Conservation (phyloP, 2,113 vertebrate species). For the Sinocyclocheilus maitianheensis region DNA sequence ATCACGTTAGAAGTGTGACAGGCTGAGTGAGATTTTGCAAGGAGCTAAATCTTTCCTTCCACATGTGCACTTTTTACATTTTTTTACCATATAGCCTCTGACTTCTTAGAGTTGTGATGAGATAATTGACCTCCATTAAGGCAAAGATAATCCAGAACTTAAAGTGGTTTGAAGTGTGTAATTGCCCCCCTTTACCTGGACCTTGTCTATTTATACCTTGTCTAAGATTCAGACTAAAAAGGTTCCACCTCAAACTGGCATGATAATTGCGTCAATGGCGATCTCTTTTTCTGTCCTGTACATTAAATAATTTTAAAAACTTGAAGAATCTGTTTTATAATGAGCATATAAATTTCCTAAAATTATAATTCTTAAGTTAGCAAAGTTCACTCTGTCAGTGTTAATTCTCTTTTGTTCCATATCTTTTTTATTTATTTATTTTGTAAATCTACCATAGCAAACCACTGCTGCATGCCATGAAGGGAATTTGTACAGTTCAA, state of each 20-base stretch:
- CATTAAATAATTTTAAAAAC: not conserved
- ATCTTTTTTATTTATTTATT: not conserved
- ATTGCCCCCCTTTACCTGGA: not conserved
- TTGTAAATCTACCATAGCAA: not conserved
- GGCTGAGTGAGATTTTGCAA: slow-evolving; percentile 1
- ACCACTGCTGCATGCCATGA: not conserved
- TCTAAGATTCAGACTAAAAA: not conserved
- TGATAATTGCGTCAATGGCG: not conserved
- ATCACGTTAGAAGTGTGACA: not conserved
- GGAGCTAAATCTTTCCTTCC: not conserved
- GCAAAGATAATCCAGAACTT: not conserved
- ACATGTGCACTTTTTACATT: not conserved
- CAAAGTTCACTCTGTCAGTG: not conserved
- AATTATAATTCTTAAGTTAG: not conserved
- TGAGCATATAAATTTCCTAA: not conserved
- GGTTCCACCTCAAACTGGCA: not conserved
- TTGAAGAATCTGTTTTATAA: not conserved
- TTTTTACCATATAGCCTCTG: not conserved
- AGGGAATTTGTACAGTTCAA: not conserved
- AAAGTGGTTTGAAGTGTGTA: slow-evolving; percentile 17
- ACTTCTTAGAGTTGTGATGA: not conserved
- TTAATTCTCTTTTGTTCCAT: not conserved
- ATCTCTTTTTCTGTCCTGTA: not conserved
- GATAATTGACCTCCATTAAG: slow-evolving; percentile 11
- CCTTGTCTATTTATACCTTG: not conserved